Evolutionary conservation across 1,140 invertebrate species (phyloP).

Genomic region (Periplaneta americana): DNA sequence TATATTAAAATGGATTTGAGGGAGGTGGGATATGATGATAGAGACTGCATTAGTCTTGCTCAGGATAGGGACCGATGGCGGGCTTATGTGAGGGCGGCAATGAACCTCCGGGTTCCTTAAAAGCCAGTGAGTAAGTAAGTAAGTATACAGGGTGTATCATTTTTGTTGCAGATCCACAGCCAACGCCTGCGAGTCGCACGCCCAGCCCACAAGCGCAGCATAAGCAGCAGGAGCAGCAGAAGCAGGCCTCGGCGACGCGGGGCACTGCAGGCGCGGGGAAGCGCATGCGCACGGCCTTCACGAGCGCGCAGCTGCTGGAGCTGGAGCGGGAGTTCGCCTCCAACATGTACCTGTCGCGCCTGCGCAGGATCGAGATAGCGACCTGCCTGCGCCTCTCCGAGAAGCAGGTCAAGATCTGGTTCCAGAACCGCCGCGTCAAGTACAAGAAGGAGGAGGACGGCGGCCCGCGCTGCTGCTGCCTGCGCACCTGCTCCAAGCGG

Average conservation of each 20-base stretch:
- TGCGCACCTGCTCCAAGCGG: not conserved
- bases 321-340: conserved; percentile 86
- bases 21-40: no score
- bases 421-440: conserved; percentile 87
- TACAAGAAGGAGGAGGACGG: conserved; percentile 76
- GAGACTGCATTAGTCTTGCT: no score
- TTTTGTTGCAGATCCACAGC: no score
- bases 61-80: no score
- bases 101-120: no score
- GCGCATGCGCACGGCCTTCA: conserved; percentile 86
- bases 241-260: conserved; percentile 37
- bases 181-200: not conserved
- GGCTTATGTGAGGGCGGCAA: no score
- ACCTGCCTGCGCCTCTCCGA: conserved; percentile 81
- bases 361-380: conserved; percentile 88
- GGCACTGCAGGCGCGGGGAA: conserved; percentile 54
- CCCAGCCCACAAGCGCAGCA: not conserved
- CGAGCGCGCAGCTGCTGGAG: conserved; percentile 84
- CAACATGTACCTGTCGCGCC: conserved; percentile 85
- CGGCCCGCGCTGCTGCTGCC: conserved; percentile 9
- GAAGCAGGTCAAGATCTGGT: conserved; percentile 94
- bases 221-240: conserved; percentile 8
- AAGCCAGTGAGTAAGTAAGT: no score
- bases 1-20: no score
- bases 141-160: no score